phyloP scores from a whole-genome alignment of 2,797 vertebrate species.

The Myiotriccus ornatus region DNA sequence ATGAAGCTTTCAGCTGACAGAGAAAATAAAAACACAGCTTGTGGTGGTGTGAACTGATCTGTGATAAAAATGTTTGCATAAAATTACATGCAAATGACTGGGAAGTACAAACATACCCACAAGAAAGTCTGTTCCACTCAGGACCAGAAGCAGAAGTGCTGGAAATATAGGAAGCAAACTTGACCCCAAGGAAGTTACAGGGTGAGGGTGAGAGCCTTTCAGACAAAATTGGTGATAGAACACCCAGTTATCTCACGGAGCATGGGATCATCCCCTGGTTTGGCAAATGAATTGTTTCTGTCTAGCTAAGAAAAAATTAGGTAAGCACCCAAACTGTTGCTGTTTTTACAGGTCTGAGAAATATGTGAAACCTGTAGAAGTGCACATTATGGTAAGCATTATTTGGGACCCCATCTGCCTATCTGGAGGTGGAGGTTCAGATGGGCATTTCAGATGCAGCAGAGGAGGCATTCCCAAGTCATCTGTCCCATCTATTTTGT shows the following conservation, averaged over 20 bases:
- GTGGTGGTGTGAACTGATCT: constrained; percentile 66
- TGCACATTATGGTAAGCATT: not conserved
- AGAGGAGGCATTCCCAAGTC: not conserved
- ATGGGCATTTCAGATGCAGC: not conserved
- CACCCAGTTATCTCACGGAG: not conserved
- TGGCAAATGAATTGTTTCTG: not conserved
- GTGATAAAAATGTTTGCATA: constrained; percentile 68
- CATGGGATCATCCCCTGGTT: not conserved
- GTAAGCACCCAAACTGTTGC: not conserved
- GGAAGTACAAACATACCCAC: constrained; percentile 60
- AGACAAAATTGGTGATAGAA: not conserved
- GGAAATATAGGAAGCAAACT: constrained; percentile 38
- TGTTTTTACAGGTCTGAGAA: not conserved
- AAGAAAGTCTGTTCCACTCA: constrained; percentile 53
- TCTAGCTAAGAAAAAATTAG: not conserved
- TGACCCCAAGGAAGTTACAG: constrained; percentile 15
- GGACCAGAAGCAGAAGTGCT: constrained; percentile 58
- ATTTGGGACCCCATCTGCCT: not conserved
- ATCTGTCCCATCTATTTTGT: not conserved
- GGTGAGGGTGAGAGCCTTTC: not conserved
- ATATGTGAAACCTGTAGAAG: not conserved
- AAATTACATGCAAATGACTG: constrained; percentile 60
- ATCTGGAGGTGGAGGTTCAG: not conserved
- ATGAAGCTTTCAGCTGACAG: constrained; percentile 52
- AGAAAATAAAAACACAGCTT: constrained; percentile 64